Base-by-base conservation (phyloP, 2,797 vertebrate genomes). In the Rousettus madagascariensis region DNA sequence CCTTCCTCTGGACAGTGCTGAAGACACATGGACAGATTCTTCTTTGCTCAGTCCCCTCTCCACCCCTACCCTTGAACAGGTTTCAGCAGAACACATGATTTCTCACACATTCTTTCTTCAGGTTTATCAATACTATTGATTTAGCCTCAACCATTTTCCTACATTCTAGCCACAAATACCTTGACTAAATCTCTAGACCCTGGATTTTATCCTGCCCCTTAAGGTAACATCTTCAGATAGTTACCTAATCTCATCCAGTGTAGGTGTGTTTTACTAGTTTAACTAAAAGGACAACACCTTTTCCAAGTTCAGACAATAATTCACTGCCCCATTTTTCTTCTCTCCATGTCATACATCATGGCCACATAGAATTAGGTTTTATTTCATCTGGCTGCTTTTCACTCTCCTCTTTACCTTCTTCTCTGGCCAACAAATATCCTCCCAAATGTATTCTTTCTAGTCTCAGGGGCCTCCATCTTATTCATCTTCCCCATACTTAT, bases 131-230 rank as follows among this genome's bases (percentile, higher is more conserved):
- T 49, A 87, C n/a, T 55, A 43, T 49, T 77, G 86, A 63, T 71
- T 71, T 69, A 82, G 11, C 30, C 8, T 30, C 49, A 57, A 8
- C 36, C 26, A 3, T 80, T 41, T 82, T 68, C 41, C 51, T 82
- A 22, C 19, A 57, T 71, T 94, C 78, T 65, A 91, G 72, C 83
- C 24, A 26, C 6, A 74, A 3, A 24, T 57, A 63, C 51, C 51
- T 83, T 91, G 33, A 86, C 94, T 95, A 65, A 78, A 22, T 89
- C 92, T 89, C 24, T 75, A 74, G 66, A 51, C 12, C 15, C 72
- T 59, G 26, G 12, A 6, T 77, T 82, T 92, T 59, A 90, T 82
- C 68, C 55, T 89, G 10, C 16, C 12, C 33, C 36, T 84, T 85
- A 16, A 72, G 51, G 24, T 86, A 87, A 84, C 11, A 17, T 80